Percentiles rank a stretch among this genome's conserved stretches.
Conservation (phyloP, 1,140 invertebrate genomes). For the Drosophila sechellia region DNA sequence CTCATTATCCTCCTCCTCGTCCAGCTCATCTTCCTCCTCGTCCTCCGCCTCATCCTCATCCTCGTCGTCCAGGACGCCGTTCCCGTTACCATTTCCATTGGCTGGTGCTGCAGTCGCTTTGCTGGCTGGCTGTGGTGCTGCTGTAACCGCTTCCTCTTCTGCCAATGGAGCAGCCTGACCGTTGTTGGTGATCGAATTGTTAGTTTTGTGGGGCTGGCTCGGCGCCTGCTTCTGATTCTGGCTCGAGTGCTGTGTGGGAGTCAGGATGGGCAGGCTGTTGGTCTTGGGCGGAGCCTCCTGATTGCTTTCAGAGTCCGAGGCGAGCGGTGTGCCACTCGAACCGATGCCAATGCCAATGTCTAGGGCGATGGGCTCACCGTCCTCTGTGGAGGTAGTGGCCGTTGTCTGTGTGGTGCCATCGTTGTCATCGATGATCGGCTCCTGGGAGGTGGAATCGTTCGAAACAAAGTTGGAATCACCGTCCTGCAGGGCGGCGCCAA, state of each 20-base stretch:
- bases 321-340: constrained; percentile 53
- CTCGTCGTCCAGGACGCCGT: constrained; percentile 53
- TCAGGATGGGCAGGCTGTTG: constrained; percentile 62
- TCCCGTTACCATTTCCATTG: constrained; percentile 65
- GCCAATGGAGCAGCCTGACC: constrained; percentile 33
- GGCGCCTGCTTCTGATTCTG: constrained; percentile 36
- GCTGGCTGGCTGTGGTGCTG: constrained; percentile 18
- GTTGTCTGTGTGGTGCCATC: constrained; percentile 80
- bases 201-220: constrained; percentile 53
- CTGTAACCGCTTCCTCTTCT: constrained; percentile 21
- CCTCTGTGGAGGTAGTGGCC: constrained; percentile 79
- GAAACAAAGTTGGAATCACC: constrained; percentile 82
- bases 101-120: constrained; percentile 31
- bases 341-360: constrained; percentile 33
- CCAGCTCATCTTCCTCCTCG: constrained; percentile 59
- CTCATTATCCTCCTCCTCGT: constrained; percentile 58
- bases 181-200: constrained; percentile 64
- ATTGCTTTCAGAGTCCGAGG: constrained; percentile 85
- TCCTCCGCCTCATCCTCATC: constrained; percentile 60
- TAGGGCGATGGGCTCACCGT: constrained; percentile 59
- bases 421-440: constrained; percentile 80
- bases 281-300: constrained; percentile 86
- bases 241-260: constrained; percentile 28
- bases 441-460: constrained; percentile 82
- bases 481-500: constrained; percentile 66